Base-by-base conservation (phyloP, 2,797 vertebrate genomes). In the Lycodopsis pacificus region DNA sequence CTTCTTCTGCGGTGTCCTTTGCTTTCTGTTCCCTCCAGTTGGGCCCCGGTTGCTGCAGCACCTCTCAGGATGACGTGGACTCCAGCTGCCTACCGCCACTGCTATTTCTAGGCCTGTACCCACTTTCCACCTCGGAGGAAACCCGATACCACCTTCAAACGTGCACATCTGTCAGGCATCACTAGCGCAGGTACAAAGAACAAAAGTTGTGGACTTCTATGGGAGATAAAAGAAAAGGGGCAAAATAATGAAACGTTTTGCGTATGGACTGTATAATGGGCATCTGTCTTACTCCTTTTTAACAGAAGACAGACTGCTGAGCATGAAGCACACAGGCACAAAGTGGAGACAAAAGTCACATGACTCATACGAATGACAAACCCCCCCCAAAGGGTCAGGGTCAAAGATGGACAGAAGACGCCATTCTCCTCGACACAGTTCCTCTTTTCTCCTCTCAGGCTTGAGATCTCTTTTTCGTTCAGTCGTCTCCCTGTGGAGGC, bases 1-100 rank as follows among this genome's bases (percentile, higher is more conserved):
- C 42, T 56, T 32, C 66, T 49, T 9, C 48, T 87, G 89, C 87
- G 88, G 81, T 87, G 89, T 91, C 92, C 92, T 91, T 91, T 89
- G 84, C 73, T 84, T 54, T 83, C 65, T 74, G 65, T 77, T 90
- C 74, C 64, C 79, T 86, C 86, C 90, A 91, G 89, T 91, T 88
- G 87, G 87, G 80, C 80, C 68, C 56, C 8, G 73, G 74, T 73
- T 85, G 81, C 75, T 82, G 87, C 81, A 80, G 70, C 78, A 85
- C 67, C 87, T 77, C 85, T 88, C 79, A 68, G 65, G 71, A 84
- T 92, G 90, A 89, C 76, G 79, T 75, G 81, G 65, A 63, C 30
- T 56, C 77, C 89, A 86, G 85, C 84, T 90, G 86, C 86, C 77
- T 74, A 65, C 83, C 86, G 64, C 22, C 30, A 65, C 61, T 83